Evolutionary conservation across 2,888 invertebrate species (phyloP).

Genomic region (Diadegma fenestrale): DNA sequence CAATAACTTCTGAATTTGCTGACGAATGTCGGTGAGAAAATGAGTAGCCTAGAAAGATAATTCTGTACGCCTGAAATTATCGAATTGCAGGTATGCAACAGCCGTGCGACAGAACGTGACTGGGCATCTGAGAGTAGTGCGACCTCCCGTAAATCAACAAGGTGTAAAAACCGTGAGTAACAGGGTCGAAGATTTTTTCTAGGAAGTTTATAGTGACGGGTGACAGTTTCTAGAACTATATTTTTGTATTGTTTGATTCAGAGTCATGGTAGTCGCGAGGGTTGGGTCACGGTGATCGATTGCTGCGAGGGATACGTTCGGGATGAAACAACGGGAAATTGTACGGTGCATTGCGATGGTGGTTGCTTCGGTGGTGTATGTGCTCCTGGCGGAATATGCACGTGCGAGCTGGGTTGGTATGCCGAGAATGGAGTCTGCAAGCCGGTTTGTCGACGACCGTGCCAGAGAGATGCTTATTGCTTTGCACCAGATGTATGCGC

Average conservation of each 20-base stretch:
- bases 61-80: background rate
- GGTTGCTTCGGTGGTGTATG: conserved; percentile 91
- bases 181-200: background rate
- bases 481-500: conserved; percentile 87
- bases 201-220: background rate
- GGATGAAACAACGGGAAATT: conserved; percentile 86
- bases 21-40: background rate
- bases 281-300: conserved; percentile 83
- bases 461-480: conserved; percentile 86
- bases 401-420: conserved; percentile 87
- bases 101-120: conserved; percentile 70
- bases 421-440: conserved; percentile 89
- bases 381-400: conserved; percentile 88
- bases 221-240: background rate
- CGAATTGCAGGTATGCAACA: conserved; percentile 71
- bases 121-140: conserved; percentile 69
- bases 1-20: background rate
- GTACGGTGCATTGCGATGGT: conserved; percentile 88
- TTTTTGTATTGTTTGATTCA: conserved; percentile 1
- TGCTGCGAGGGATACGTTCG: conserved; percentile 91
- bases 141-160: conserved; percentile 58
- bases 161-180: conserved; percentile 73
- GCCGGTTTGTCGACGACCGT: conserved; percentile 86
- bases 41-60: background rate
- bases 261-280: conserved; percentile 59